These are phyloP conservation scores for Ornithoptera alexandrae DNA, from an alignment of 2,888 invertebrate genomes.

Conservation along the genomic window DNA sequence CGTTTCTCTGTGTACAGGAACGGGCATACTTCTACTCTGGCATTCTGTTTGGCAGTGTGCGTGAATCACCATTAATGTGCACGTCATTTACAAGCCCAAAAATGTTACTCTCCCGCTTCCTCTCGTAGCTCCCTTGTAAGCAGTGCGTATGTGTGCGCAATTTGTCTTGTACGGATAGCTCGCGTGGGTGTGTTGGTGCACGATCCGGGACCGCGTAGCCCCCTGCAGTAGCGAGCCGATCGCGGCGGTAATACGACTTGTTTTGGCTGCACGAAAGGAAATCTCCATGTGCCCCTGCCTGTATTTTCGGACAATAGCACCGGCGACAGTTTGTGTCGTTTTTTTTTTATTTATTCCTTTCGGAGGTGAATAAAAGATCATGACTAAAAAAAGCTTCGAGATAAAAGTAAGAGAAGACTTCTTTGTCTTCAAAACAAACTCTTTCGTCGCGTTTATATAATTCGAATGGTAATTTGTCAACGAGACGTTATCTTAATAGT, in stretches of 20 bases:
- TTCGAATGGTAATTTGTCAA: constrained; percentile 46
- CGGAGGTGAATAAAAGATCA: constrained; percentile 66
- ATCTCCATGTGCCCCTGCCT: constrained; percentile 46
- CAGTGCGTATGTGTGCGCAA: constrained; percentile 51
- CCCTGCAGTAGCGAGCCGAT: constrained; percentile 74
- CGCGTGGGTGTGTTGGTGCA: constrained; percentile 57
- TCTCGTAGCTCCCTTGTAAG: constrained; percentile 60
- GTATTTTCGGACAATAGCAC: constrained; percentile 47
- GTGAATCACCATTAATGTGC: constrained; percentile 68
- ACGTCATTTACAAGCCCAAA: constrained; percentile 73
- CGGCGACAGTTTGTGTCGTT: constrained; percentile 65
- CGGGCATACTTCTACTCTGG: constrained; percentile 53
- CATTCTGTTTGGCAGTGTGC: constrained; percentile 48
- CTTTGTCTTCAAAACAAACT: constrained; percentile 50
- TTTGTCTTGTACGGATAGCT: constrained; percentile 53
- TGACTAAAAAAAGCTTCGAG: constrained; percentile 57
- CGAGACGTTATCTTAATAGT: constrained; percentile 28
- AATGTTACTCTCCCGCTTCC: constrained; percentile 72
- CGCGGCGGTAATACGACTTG: constrained; percentile 68
- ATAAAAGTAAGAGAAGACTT: constrained; percentile 50
- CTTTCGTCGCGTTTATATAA: constrained; percentile 48
- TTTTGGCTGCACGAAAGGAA: constrained; percentile 61
- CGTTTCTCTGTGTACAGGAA: constrained; percentile 64
- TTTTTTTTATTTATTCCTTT: constrained; percentile 73
- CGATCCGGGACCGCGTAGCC: constrained; percentile 74